Percentiles rank a stretch among this genome's conserved stretches.
phyloP scores from a whole-genome alignment of 1,140 invertebrate genomes.

The Drosophila pallidifrons region DNA sequence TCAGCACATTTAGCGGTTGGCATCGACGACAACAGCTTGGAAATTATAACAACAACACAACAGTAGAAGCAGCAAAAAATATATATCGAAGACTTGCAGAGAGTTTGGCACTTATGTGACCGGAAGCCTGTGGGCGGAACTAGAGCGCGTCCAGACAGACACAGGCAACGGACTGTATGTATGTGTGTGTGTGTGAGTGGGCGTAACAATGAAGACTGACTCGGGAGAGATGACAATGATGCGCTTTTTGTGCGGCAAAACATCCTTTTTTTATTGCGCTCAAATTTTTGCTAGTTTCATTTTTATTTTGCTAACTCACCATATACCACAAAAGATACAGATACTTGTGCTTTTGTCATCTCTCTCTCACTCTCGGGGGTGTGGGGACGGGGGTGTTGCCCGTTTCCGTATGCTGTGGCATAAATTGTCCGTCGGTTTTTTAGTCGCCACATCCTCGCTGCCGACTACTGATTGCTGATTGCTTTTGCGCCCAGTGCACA shows the following conservation, averaged over 20 bases:
- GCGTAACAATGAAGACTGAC: constrained; percentile 58
- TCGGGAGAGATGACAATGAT: constrained; percentile 66
- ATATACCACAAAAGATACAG: constrained; percentile 20
- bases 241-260: constrained; percentile 62
- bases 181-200: constrained; percentile 35
- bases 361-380: constrained; percentile 7
- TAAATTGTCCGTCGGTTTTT: constrained; percentile 78
- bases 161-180: constrained; percentile 42
- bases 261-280: constrained; percentile 67
- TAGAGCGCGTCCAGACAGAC: constrained; percentile 78
- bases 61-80: constrained; percentile 18
- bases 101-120: constrained; percentile 65
- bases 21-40: constrained; percentile 18
- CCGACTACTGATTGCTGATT: constrained; percentile 41
- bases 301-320: constrained; percentile 77
- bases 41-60: constrained; percentile 51
- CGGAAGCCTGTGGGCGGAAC: constrained; percentile 82
- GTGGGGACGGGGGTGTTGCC: constrained; percentile 57
- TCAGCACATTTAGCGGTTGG: constrained; percentile 41
- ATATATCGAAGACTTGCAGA: constrained; percentile 53
- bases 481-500: constrained; percentile 51
- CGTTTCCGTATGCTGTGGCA: constrained; percentile 71
- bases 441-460: constrained; percentile 45
- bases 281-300: constrained; percentile 55
- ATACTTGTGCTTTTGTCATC: constrained; percentile 9